phyloP scores from a whole-genome alignment of 2,888 invertebrate genomes.

The Stenchaetothrips biformis region DNA sequence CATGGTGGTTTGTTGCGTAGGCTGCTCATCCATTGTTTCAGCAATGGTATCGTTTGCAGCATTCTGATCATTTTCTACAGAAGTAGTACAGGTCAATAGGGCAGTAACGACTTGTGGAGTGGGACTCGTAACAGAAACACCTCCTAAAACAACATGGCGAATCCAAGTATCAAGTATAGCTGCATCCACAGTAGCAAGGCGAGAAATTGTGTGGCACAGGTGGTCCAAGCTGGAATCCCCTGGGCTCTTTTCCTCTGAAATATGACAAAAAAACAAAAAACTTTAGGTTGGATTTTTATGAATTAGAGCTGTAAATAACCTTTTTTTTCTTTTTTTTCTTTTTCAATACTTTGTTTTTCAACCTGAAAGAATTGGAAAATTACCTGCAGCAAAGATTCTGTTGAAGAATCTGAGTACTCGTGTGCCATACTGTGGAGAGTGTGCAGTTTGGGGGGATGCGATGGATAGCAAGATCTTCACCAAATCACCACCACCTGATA shows the following conservation, averaged over 20 bases:
- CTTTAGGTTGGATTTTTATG: too few relatives aligned
- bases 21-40: constrained; percentile 32
- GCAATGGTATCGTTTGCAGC: constrained; percentile 34
- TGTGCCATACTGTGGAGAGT: constrained; percentile 59
- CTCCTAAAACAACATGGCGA: constrained; percentile 60
- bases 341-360: neutral
- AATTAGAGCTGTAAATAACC: too few relatives aligned
- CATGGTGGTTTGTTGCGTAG: constrained; percentile 5
- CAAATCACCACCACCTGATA: constrained; percentile 60
- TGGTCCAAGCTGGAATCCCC: constrained; percentile 60
- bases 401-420: constrained; percentile 76
- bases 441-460: constrained; percentile 65
- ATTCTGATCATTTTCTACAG: constrained; percentile 33
- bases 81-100: constrained; percentile 14
- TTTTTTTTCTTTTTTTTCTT: too few relatives aligned
- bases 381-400: constrained; percentile 57
- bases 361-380: too few relatives aligned
- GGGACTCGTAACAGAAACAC: constrained; percentile 39
- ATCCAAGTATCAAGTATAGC: constrained; percentile 61
- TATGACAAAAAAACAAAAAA: too few relatives aligned
- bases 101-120: constrained; percentile 29
- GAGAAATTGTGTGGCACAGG: constrained; percentile 61
- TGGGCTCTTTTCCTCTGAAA: constrained; percentile 56
- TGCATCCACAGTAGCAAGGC: constrained; percentile 60
- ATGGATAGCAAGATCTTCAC: constrained; percentile 76